phyloP scores from a whole-genome alignment of 1,140 invertebrate species.

The Himalopsyche phryganea region DNA sequence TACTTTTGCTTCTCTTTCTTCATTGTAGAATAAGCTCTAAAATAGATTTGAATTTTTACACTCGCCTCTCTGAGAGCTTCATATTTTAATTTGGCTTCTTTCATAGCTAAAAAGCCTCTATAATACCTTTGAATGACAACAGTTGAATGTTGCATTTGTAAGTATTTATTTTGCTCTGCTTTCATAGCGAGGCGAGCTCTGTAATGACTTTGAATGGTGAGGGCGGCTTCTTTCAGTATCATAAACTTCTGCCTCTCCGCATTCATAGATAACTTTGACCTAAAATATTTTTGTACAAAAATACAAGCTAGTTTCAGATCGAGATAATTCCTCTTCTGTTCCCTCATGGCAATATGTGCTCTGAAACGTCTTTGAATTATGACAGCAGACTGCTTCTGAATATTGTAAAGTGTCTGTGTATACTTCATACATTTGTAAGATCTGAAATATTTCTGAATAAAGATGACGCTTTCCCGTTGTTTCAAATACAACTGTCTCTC shows the following conservation, averaged over 20 bases:
- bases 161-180: conserved; percentile 38
- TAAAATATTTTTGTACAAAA: conserved; percentile 44
- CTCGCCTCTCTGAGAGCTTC: conserved; percentile 35
- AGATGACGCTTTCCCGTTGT: too few species aligned
- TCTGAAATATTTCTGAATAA: too few species aligned
- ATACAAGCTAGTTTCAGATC: conserved; percentile 26
- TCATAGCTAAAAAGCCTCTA: conserved; percentile 34
- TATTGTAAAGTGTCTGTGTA: too few species aligned
- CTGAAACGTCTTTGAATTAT: conserved; percentile 40
- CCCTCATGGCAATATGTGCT: conserved; percentile 31
- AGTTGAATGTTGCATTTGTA: conserved; percentile 35
- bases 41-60: conserved; percentile 44
- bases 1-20: conserved; percentile 41
- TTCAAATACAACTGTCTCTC: too few species aligned
- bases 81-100: conserved; percentile 39
- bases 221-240: too few species aligned
- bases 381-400: conserved; percentile 12
- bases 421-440: too few species aligned
- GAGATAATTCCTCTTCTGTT: conserved; percentile 13
- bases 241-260: too few species aligned
- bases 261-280: too few species aligned
- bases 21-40: conserved; percentile 44
- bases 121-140: conserved; percentile 46
- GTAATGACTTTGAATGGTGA: neutral
- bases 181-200: conserved; percentile 34